These are phyloP conservation scores for Pristionchus fissidentatus DNA, from an alignment of 2,888 invertebrate genomes.

Conservation along the genomic window DNA sequence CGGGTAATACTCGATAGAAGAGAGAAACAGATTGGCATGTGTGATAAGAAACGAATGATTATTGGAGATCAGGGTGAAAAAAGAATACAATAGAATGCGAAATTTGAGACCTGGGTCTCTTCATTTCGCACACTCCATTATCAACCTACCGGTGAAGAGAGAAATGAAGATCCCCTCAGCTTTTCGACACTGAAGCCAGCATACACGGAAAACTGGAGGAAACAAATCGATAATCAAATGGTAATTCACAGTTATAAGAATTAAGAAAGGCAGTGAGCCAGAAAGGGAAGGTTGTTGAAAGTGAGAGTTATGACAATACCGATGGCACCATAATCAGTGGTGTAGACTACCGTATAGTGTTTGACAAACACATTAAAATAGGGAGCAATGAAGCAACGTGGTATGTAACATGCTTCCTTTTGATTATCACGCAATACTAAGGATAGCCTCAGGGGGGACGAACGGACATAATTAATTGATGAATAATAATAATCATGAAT, in stretches of 20 bases:
- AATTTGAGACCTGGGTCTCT: too few species aligned
- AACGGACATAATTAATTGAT: background rate
- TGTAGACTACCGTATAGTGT: background rate
- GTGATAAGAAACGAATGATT: slow-evolving; percentile 9
- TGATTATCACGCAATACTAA: too few species aligned
- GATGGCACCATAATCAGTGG: background rate
- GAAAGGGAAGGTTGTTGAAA: background rate
- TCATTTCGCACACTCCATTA: too few species aligned
- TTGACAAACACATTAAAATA: background rate
- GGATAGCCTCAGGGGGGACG: too few species aligned
- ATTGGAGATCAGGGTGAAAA: too few species aligned
- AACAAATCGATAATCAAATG: background rate
- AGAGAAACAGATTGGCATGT: background rate
- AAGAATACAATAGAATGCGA: too few species aligned
- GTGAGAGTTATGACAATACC: background rate
- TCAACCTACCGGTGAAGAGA: too few species aligned
- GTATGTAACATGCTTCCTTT: too few species aligned
- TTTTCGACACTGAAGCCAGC: too few species aligned
- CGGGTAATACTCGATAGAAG: background rate
- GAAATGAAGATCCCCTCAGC: background rate
- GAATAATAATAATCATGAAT: too few species aligned
- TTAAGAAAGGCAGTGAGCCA: background rate
- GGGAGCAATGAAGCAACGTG: background rate
- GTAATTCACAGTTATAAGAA: background rate
- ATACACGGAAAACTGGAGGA: too few species aligned